Percentiles rank a stretch among this genome's conserved stretches.
These are phyloP conservation scores for Cantharis rufa DNA, from an alignment of 2,888 invertebrate genomes.

Conservation along the genomic window DNA sequence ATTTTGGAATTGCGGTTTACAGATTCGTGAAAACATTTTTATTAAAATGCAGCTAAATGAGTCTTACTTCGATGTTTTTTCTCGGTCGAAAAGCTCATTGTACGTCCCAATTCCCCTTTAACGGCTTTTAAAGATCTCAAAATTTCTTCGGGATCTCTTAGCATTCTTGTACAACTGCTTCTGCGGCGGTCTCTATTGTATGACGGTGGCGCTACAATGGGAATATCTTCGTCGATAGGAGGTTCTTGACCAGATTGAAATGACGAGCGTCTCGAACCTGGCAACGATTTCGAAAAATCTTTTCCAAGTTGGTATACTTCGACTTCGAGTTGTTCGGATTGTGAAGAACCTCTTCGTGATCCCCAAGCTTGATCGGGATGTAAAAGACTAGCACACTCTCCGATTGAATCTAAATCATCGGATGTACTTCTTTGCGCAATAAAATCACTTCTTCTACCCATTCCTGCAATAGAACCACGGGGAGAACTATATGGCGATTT, in stretches of 20 bases:
- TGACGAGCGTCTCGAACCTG: slow-evolving; percentile 82
- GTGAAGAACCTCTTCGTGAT: slow-evolving; percentile 84
- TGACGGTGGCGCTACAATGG: slow-evolving; percentile 58
- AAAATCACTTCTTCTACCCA: slow-evolving; percentile 70
- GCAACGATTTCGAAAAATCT: slow-evolving; percentile 84
- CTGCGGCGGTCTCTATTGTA: slow-evolving; percentile 74
- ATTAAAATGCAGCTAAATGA: neutral
- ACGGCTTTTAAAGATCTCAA: slow-evolving; percentile 79
- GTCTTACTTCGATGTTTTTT: slow-evolving; percentile 63
- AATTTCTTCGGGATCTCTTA: slow-evolving; percentile 83
- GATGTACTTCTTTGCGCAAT: slow-evolving; percentile 76
- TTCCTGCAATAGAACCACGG: slow-evolving; percentile 73
- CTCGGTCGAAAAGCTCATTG: slow-evolving; percentile 76
- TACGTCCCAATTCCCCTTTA: slow-evolving; percentile 79
- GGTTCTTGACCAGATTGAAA: slow-evolving; percentile 72
- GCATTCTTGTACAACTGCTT: slow-evolving; percentile 75
- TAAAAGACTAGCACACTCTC: slow-evolving; percentile 74
- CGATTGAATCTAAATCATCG: slow-evolving; percentile 75
- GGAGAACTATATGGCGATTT: slow-evolving; percentile 80
- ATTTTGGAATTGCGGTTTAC: neutral
- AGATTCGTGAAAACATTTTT: neutral
- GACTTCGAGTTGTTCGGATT: slow-evolving; percentile 80
- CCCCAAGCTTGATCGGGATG: slow-evolving; percentile 87
- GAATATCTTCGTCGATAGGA: slow-evolving; percentile 53
- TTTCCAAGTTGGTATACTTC: slow-evolving; percentile 84